A percentile compares a stretch with the other conserved stretches of the same genome.
Evolutionary conservation across 2,113 vertebrate species (phyloP).

Genomic region (Thamnophis sirtalis): DNA sequence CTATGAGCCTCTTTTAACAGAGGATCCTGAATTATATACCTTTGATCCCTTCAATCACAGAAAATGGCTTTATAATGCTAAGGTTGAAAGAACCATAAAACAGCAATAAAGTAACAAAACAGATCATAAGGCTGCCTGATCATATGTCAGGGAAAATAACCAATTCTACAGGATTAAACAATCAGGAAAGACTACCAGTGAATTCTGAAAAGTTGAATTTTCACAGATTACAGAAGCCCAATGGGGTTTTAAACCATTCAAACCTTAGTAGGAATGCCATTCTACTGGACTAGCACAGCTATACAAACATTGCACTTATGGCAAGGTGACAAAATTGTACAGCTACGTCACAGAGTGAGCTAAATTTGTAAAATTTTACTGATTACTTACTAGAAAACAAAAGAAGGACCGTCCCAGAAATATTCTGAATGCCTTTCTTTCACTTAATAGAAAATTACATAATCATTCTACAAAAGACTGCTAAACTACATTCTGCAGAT

Average conservation of each 20-base stretch:
- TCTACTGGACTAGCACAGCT: not conserved
- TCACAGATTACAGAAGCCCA: not conserved
- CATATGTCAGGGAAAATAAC: not conserved
- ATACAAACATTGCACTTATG: not conserved
- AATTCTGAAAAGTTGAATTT: not conserved
- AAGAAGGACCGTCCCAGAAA: not conserved
- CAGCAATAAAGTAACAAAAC: not conserved
- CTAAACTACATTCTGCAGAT: not conserved
- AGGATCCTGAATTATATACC: not conserved
- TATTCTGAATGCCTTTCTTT: not conserved
- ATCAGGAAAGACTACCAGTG: not conserved
- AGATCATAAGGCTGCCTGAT: not conserved
- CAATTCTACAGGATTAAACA: not conserved
- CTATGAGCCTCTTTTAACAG: not conserved
- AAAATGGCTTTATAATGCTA: not conserved
- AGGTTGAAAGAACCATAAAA: not conserved
- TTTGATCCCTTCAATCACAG: not conserved
- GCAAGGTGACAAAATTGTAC: not conserved
- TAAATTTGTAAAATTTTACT: not conserved
- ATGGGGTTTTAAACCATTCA: not conserved
- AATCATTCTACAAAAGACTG: not conserved
- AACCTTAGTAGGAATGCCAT: not conserved
- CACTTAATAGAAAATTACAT: not conserved
- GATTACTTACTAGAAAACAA: not conserved
- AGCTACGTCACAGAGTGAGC: not conserved